Evolutionary conservation across 2,113 vertebrate genomes (phyloP), one percentile per base, ranked within the genome.

Genomic region (Callaeas wilsoni): DNA sequence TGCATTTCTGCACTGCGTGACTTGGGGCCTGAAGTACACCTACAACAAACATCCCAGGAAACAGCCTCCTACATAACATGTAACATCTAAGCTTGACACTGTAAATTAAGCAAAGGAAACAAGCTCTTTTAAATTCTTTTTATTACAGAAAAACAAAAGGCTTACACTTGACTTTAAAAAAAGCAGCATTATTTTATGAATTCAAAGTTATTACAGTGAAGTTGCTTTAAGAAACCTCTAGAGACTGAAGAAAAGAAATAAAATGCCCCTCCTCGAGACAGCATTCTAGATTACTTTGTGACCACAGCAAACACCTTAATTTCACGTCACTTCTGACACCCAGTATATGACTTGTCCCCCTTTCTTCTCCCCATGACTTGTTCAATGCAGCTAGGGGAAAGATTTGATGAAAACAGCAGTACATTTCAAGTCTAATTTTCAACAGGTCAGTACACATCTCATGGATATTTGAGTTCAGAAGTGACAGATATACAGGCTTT

Each of bases 121-220:
- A 70, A 86, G 8, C 4, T 64, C 30, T 96, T 97, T 97, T 69
- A 55, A 84, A 89, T 87, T 71, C 37, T 94, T 89, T 98, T 98
- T 98, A 98, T 98, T 98, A 94, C 92, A 97, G 96, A 98, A 98
- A 97, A 98, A 96, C 41, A 89, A 82, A 94, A 93, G 46, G 86
- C 95, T 97, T 96, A 98, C 97, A 98, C 67, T 65, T 93, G 81
- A 94, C 91, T 92, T 96, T 63, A 81, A 94, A 95, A 95, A 96
- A 96, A 92, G 84, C 92, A 97, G 80, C 91, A 67, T 89, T 89
- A 60, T 84, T 89, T 90, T 32, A 59, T 95, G 82, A 97, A 92
- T 94, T 91, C 56, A 67, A 96, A 78, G 44, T 96, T 94, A 96
- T 84, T 96, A 96, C 90, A 94, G 78, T 92, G 96, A 92, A 94